Percentiles rank a stretch among this genome's conserved stretches.
These are phyloP conservation scores for Enteromius paludinosus DNA, from an alignment of 2,797 vertebrate genomes.

Conservation along the genomic window DNA sequence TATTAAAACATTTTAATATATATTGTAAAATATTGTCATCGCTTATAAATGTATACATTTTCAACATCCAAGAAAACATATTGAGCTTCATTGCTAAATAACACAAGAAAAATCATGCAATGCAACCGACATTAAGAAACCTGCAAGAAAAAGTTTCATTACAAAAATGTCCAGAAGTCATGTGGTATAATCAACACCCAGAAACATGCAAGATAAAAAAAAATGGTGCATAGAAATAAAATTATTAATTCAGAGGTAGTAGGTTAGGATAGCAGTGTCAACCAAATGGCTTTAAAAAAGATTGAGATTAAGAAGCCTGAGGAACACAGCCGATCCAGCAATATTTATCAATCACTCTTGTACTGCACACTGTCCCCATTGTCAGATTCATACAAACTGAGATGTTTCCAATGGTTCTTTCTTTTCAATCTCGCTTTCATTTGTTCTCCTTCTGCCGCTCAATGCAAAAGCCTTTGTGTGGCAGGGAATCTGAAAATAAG, in stretches of 20 bases:
- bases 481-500: conserved; percentile 80
- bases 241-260: background rate
- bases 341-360: conserved; percentile 73
- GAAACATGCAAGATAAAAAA: background rate
- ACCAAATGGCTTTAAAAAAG: background rate
- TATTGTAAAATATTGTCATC: background rate
- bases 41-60: background rate
- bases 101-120: background rate
- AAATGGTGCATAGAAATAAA: background rate
- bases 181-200: background rate
- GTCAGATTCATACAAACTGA: conserved; percentile 64
- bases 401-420: conserved; percentile 70
- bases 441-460: conserved; percentile 27
- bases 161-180: background rate
- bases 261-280: background rate
- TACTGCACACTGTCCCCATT: conserved; percentile 74
- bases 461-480: conserved; percentile 74
- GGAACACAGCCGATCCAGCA: conserved; percentile 14
- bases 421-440: conserved; percentile 60
- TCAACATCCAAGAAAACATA: too few relatives aligned
- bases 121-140: background rate
- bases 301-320: background rate
- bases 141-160: too few relatives aligned
- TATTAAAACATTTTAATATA: background rate
- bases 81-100: too few relatives aligned